A percentile compares a stretch with the other conserved stretches of the same genome.
Conservation (phyloP, 2,888 invertebrate genomes). For the Xylota sylvarum region DNA sequence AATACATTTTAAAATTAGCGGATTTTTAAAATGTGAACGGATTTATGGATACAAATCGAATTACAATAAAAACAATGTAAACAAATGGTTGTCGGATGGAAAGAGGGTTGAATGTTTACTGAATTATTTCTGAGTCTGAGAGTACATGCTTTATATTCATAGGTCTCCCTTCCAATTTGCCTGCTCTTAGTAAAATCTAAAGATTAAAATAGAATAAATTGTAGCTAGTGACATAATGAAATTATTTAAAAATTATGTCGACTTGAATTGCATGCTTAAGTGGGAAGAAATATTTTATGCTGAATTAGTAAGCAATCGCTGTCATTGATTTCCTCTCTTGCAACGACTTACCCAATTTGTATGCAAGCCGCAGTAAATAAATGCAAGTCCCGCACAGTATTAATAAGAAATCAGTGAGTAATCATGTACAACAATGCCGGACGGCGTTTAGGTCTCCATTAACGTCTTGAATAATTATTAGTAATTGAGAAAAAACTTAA, state of each 20-base stretch:
- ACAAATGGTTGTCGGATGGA: no score
- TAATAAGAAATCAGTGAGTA: constrained; percentile 72
- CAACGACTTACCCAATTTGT: constrained; percentile 62
- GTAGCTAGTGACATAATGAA: constrained; percentile 51
- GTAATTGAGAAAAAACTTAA: constrained; percentile 20
- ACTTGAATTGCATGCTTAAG: constrained; percentile 27
- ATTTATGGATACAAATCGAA: no score
- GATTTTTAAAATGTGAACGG: no score
- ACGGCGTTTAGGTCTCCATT: constrained; percentile 68
- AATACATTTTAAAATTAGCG: no score
- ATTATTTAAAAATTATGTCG: constrained; percentile 43
- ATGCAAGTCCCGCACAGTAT: constrained; percentile 64
- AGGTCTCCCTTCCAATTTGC: no score
- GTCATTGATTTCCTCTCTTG: constrained; percentile 78
- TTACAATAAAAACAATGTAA: no score
- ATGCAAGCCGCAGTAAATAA: constrained; percentile 51
- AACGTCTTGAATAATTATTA: constrained; percentile 68
- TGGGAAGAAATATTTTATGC: constrained; percentile 21
- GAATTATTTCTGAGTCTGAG: no score
- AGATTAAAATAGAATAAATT: constrained; percentile 36
- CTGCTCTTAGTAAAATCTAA: neutral
- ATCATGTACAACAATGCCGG: constrained; percentile 66
- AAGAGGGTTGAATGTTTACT: no score
- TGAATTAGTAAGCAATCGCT: constrained; percentile 77
- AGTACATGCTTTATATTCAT: no score